Evolutionary conservation across 1,140 invertebrate genomes (phyloP), one percentile per base, ranked within the genome.

Genomic region (Brachionus asplanchnoidis): DNA sequence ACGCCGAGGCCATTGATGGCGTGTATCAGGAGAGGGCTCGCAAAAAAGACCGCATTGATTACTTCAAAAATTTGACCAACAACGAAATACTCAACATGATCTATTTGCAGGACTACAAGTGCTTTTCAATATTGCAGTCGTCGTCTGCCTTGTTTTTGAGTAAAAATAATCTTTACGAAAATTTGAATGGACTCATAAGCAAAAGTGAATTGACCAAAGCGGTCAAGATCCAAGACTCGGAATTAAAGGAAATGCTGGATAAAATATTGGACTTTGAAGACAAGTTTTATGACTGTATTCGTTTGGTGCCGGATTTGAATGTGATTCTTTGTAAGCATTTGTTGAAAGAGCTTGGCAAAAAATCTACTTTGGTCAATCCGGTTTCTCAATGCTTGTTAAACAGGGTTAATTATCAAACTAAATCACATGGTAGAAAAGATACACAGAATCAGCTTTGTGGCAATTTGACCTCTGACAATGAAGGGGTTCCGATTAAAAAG

Each of bases 31-130:
- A 77, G 6, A 20, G 44, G 1, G 11, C 1, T 28, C 28, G 50
- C n/a, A 60, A 68, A 44, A 60, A 82, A 82, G 40, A 60, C 9
- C 28, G 32, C 17, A 32, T 32, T 44, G 50, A 82, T 82, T 82
- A 82, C n/a, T 65, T 82, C 17, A 68, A 82, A 60, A 68, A 68
- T 82, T 68, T 82, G n/a, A 82, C 23, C 42, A 60, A 60, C 11
- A 42, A 65, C 1, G 79, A 82, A 65, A 82, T 82, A 32, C 65
- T 60, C 5, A 82, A 82, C 26, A 32, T 82, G 32, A 82, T 82
- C 28, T 82, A 82, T 82, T 82, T 82, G 14, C 36, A 44, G 6
- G 79, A 82, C 60, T 82, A 65, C 28, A 82, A 82, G 23, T 82
- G 79, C 26, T 82, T 36, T 68, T 44, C 32, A 8, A 82, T 68